Percentiles rank a stretch among this genome's conserved stretches.
These are phyloP conservation scores for Lasaia peninsularis DNA, from an alignment of 1,140 invertebrate genomes.

Conservation along the genomic window DNA sequence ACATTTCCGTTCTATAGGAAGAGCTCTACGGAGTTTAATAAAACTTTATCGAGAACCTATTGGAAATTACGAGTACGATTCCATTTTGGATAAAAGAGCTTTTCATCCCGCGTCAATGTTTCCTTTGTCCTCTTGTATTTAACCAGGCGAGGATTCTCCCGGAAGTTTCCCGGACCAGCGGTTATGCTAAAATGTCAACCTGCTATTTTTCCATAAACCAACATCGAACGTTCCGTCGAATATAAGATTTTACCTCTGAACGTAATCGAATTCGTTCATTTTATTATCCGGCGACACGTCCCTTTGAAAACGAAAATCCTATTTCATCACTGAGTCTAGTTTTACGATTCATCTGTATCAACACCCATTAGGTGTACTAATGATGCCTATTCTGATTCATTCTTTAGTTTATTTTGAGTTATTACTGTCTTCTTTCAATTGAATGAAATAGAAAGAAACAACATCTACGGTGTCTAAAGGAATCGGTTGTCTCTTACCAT, in stretches of 20 bases:
- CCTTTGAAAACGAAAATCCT: too few relatives aligned
- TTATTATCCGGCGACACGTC: too few relatives aligned
- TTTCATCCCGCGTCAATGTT: conserved; percentile 16
- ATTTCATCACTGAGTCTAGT: too few relatives aligned
- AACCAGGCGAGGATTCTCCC: background rate
- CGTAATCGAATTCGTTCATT: background rate
- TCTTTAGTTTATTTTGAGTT: too few relatives aligned
- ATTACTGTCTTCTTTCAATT: too few relatives aligned
- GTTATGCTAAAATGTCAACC: background rate
- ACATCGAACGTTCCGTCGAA: background rate
- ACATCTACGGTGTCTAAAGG: too few relatives aligned
- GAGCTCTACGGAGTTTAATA: background rate
- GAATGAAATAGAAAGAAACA: background rate
- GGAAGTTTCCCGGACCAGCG: background rate
- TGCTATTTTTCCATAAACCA: background rate
- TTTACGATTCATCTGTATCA: too few relatives aligned
- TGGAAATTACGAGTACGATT: conserved; percentile 24
- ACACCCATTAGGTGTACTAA: too few relatives aligned
- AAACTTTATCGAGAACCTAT: background rate
- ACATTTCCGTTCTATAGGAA: background rate
- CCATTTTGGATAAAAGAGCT: conserved; percentile 24
- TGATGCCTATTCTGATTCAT: too few relatives aligned
- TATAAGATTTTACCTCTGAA: background rate
- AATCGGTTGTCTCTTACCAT: too few relatives aligned
- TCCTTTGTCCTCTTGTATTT: conserved; percentile 21